These are phyloP conservation scores for Labeo calbasu DNA, from an alignment of 2,797 vertebrate genomes.

Conservation along the genomic window DNA sequence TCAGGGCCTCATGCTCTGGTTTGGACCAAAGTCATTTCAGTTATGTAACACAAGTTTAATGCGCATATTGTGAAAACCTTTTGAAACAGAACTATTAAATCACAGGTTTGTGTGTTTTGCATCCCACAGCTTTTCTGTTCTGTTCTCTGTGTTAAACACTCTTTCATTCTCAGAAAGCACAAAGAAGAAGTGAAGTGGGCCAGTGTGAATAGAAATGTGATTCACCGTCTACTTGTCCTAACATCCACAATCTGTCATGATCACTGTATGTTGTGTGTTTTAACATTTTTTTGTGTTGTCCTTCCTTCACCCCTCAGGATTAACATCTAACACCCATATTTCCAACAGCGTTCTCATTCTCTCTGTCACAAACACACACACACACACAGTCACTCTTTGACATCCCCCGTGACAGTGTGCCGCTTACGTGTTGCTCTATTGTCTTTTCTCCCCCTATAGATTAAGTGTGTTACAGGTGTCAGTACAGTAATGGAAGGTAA, in stretches of 20 bases:
- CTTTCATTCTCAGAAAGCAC: not conserved
- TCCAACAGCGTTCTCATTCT: constrained; percentile 50
- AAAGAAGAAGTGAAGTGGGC: constrained; percentile 30
- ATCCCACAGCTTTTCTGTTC: constrained; percentile 1
- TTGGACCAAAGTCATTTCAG: not conserved
- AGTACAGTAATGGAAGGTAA: constrained; percentile 88
- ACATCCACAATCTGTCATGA: not conserved
- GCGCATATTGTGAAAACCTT: not conserved
- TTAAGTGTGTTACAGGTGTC: constrained; percentile 83
- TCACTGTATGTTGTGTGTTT: constrained; percentile 30
- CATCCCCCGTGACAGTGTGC: constrained; percentile 50
- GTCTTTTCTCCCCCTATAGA: constrained; percentile 75
- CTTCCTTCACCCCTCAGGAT: constrained; percentile 50
- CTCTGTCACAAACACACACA: constrained; percentile 35
- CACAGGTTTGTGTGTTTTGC: not conserved
- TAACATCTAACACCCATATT: constrained; percentile 44
- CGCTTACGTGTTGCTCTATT: constrained; percentile 78
- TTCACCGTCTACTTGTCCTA: constrained; percentile 8
- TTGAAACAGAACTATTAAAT: not conserved
- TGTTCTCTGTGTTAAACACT: constrained; percentile 10
- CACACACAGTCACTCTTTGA: constrained; percentile 6
- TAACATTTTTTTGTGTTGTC: constrained; percentile 35
- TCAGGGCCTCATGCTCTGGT: not conserved
- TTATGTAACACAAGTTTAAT: not conserved
- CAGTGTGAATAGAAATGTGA: constrained; percentile 27